phyloP scores from a whole-genome alignment of 2,888 invertebrate species.

The Agonopterix subpropinquella region DNA sequence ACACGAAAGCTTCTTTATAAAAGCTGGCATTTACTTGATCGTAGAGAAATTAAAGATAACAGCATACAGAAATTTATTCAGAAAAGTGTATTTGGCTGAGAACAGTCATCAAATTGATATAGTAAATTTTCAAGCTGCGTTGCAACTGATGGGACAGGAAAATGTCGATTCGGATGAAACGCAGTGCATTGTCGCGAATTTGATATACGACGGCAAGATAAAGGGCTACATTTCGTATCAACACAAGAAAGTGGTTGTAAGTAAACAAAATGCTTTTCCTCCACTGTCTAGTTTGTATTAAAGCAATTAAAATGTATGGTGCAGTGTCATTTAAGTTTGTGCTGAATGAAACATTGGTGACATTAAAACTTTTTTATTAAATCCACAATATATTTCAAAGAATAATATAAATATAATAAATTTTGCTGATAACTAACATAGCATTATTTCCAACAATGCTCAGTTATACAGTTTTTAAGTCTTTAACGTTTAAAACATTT shows the following conservation, averaged over 20 bases:
- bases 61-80: slow-evolving; percentile 96
- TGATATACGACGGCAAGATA: slow-evolving; percentile 97
- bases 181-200: slow-evolving; percentile 96
- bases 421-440: slow-evolving; percentile 55
- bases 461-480: slow-evolving; percentile 34
- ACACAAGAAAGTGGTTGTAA: slow-evolving; percentile 97
- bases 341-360: slow-evolving; percentile 49
- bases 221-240: slow-evolving; percentile 99
- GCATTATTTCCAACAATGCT: slow-evolving; percentile 52
- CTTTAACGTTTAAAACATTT: slow-evolving; percentile 39
- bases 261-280: slow-evolving; percentile 98
- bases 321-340: too few relatives aligned
- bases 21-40: slow-evolving; percentile 97
- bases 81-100: slow-evolving; percentile 87
- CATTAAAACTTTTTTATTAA: slow-evolving; percentile 70
- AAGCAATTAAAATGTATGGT: not conserved
- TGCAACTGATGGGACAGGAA: slow-evolving; percentile 86
- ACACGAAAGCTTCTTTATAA: slow-evolving; percentile 95
- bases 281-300: slow-evolving; percentile 77
- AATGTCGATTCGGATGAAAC: slow-evolving; percentile 96
- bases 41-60: slow-evolving; percentile 97
- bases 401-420: slow-evolving; percentile 73
- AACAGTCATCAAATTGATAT: slow-evolving; percentile 93
- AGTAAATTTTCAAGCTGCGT: slow-evolving; percentile 86
- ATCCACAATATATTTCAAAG: slow-evolving; percentile 73